Evolutionary conservation across 2,797 vertebrate genomes (phyloP), one percentile per base, ranked within the genome.

Genomic region (Lycodopsis pacificus): DNA sequence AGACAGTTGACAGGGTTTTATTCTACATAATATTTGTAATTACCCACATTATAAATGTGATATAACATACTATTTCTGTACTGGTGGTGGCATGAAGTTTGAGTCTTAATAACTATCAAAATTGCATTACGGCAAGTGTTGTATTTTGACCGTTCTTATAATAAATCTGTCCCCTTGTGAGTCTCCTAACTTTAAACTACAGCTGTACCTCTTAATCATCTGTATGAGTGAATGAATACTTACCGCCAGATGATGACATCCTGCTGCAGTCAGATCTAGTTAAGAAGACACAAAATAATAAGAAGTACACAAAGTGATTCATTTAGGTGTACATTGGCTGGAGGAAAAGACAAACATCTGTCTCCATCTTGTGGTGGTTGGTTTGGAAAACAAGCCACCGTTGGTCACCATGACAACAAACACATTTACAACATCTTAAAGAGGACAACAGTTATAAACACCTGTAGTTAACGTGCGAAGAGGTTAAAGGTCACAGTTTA

Each of bases 241-340:
- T 90, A 93, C 94, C 89, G 83, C 78, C 88, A 77, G 90, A 82
- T 51, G 91, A 89, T 19, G 94, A 94, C 94, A 94, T 95, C 90
- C 91, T 93, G 89, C 92, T 91, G 88, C 83, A 92, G 81, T 94
- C 93, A 46, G 90, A 95, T 78, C 94, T 95, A 78, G 84, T 62
- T 7, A 38, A 42, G 54, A 56, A 56, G 15, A 84, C 56, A 74
- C 36, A 71, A 68, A 66, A 63, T 1, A 25, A 68, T 54, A 30
- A 30, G 5, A 38, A 71, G 10, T 42, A 64, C 48, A 58, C n/a
- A 34, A 63, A 30, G 22, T 63, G 12, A 71, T 51, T 9, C 36
- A 40, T 65, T 20, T 11, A 12, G 4, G 51, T 20, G 56, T 15
- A 14, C 1, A 10, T 15, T n/a, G 20, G 22, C 25, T 64, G 68